Evolutionary conservation across 2,113 vertebrate species (phyloP).

Genomic region (Chaetops frenatus): DNA sequence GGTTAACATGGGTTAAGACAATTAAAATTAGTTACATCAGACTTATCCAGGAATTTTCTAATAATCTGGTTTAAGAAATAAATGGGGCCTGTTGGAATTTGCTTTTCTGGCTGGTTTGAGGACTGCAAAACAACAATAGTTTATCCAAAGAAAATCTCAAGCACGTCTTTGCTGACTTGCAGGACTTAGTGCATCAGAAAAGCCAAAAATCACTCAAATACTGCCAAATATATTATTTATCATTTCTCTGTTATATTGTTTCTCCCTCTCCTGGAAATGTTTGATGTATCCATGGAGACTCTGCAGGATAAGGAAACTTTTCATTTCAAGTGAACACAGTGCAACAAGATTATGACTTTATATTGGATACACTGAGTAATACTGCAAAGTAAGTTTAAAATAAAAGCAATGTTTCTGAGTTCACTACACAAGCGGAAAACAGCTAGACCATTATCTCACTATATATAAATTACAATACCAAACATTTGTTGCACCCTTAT

Average conservation of each 20-base stretch:
- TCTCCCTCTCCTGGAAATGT: not conserved
- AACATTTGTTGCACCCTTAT: not conserved
- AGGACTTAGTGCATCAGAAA: not conserved
- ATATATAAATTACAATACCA: not conserved
- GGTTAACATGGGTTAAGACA: not conserved
- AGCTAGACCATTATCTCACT: not conserved
- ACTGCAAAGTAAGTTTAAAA: not conserved
- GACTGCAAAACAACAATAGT: not conserved
- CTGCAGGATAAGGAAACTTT: not conserved
- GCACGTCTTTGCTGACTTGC: not conserved
- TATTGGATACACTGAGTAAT: not conserved
- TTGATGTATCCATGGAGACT: not conserved
- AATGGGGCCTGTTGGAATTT: not conserved
- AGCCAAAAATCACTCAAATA: not conserved
- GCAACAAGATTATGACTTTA: not conserved
- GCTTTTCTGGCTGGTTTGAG: not conserved
- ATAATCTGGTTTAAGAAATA: not conserved
- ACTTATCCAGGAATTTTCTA: not conserved
- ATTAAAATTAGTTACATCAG: not conserved
- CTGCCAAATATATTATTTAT: not conserved
- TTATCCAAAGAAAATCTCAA: not conserved
- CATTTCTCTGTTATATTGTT: not conserved
- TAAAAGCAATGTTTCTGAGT: not conserved
- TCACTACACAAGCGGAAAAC: not conserved
- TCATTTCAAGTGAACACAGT: not conserved